phyloP scores from a whole-genome alignment of 2,113 vertebrate genomes.

The Formicarius rufipectus region DNA sequence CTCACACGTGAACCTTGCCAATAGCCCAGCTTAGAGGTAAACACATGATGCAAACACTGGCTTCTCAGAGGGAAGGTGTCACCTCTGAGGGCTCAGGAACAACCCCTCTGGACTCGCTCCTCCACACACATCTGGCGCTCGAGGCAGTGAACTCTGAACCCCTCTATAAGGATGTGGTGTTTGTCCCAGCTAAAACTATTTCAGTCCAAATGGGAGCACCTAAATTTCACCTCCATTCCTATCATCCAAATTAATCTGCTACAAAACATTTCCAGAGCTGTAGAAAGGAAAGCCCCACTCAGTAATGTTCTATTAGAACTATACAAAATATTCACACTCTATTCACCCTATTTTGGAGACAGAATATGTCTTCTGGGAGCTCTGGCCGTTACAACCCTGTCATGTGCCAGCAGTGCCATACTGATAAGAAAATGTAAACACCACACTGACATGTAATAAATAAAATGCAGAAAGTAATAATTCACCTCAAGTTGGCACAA shows the following conservation, averaged over 20 bases:
- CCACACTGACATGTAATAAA: background rate
- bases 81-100: background rate
- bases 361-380: background rate
- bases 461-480: background rate
- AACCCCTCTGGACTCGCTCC: accelerated
- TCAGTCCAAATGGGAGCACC: background rate
- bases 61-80: background rate
- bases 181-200: background rate
- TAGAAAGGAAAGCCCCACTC: background rate
- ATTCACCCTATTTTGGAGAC: background rate
- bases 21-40: background rate
- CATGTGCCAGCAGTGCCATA: background rate
- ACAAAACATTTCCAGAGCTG: background rate
- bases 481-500: background rate
- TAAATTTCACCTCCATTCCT: background rate
- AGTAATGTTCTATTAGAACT: background rate
- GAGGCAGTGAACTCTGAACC: background rate
- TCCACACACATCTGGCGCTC: background rate
- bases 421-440: background rate
- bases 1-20: accelerated
- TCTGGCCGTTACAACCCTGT: background rate
- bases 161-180: background rate
- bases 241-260: background rate
- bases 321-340: background rate
- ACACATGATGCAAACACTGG: background rate